Percentiles rank a stretch among this genome's conserved stretches.
Conservation (phyloP, 2,888 invertebrate genomes). For the Leptinotarsa rubiginosa region DNA sequence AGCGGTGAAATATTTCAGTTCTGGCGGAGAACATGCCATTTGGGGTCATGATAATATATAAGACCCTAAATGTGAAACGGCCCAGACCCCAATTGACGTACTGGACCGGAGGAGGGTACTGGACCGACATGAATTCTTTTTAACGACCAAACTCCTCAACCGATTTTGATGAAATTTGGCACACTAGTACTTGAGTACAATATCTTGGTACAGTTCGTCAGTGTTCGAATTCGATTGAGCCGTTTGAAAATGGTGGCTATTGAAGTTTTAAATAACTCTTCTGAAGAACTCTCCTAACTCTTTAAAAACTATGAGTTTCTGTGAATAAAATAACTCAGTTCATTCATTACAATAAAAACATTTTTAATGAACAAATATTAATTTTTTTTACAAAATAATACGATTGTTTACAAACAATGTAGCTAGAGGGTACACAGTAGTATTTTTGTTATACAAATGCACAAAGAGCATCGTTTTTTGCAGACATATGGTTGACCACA, state of each 20-base stretch:
- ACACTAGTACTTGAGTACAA: too few species aligned
- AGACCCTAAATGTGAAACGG: too few species aligned
- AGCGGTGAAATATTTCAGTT: too few species aligned
- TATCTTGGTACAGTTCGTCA: too few species aligned
- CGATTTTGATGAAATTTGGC: too few species aligned
- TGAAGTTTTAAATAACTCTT: slow-evolving; percentile 4
- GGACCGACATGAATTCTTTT: too few species aligned
- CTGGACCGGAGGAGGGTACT: too few species aligned
- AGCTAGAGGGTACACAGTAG: not conserved
- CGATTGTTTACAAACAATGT: slow-evolving; percentile 11
- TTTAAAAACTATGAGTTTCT: not conserved
- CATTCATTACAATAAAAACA: not conserved
- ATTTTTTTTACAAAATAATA: slow-evolving; percentile 23
- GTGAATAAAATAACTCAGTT: not conserved
- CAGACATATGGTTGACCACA: slow-evolving; percentile 12
- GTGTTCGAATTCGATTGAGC: slow-evolving; percentile 13
- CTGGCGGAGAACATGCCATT: too few species aligned
- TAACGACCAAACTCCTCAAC: too few species aligned
- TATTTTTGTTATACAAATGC: not conserved
- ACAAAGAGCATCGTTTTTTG: slow-evolving; percentile 13
- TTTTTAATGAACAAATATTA: not conserved
- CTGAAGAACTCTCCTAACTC: not conserved
- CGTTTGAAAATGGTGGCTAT: slow-evolving; percentile 16
- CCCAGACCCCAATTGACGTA: too few species aligned
- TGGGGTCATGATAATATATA: too few species aligned